Evolutionary conservation across 2,888 invertebrate genomes (phyloP), one percentile per base, ranked within the genome.

Genomic region (Brenthis daphne): DNA sequence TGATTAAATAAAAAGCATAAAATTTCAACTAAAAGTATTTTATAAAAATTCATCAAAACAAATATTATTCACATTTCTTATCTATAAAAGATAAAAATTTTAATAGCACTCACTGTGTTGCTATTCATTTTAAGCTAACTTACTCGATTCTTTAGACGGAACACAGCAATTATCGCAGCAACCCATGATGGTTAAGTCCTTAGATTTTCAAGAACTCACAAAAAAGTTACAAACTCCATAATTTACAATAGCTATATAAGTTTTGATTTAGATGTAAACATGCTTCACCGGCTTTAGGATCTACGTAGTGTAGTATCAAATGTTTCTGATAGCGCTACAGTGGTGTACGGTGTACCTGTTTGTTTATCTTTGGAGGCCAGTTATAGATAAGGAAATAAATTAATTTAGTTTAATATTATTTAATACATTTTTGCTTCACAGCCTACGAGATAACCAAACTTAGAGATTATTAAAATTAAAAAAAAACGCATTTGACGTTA

Each of bases 81-180:
- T 43, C 37, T 43, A 11, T 43, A 2, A 43, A 43, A 11, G 37
- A 43, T 43, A 43, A 43, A 8, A 43, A 43, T 11, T 11, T 11
- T 43, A 43, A 43, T 43, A 43, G 11, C 37, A 43, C 8, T 43
- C 37, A 11, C 8, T 43, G 11, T 43, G 8, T 43, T 43, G 37
- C 37, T 43, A 43, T 43, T 43, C 3, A 29, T 29, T n/a, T 48
- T 12, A 20, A 29, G 24, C 65, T 37, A 72, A 90, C 92, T 90
- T 84, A 92, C 92, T 83, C 53, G 85, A 85, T 76, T 92, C 90
- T 75, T 87, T 85, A 12, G 84, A 84, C 14, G 85, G 81, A 37
- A 84, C 78, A 75, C 85, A 89, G 76, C 86, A 87, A 67, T 87
- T 84, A 16, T 78, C 86, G 70, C 84, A 86, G 72, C 88, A 89